These are phyloP conservation scores for Pseudobourletiella spinata DNA, from an alignment of 1,140 invertebrate species.

Conservation along the genomic window DNA sequence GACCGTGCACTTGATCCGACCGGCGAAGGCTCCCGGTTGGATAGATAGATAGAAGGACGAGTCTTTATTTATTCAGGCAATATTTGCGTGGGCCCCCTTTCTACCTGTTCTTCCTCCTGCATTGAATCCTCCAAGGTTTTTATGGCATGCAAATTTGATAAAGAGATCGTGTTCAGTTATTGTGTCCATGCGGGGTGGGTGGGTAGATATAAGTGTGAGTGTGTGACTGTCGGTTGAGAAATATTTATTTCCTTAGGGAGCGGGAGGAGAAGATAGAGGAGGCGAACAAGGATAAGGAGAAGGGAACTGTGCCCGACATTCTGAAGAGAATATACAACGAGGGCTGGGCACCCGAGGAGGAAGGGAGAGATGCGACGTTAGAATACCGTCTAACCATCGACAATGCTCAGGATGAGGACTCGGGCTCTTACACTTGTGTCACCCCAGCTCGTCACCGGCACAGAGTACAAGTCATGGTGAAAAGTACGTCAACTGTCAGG, in stretches of 20 bases:
- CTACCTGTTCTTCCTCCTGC: too few species aligned
- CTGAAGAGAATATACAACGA: conserved; percentile 63
- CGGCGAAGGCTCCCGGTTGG: too few species aligned
- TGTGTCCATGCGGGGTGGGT: too few species aligned
- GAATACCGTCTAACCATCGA: conserved; percentile 73
- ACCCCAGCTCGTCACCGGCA: conserved; percentile 70
- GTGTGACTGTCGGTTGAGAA: too few species aligned
- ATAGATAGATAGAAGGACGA: too few species aligned
- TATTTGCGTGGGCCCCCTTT: too few species aligned
- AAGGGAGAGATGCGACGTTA: conserved; percentile 64
- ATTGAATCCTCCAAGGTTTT: too few species aligned
- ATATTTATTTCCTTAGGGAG: background rate
- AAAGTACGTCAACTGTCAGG: conserved; percentile 12
- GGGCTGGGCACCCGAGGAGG: conserved; percentile 61
- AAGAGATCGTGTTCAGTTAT: too few species aligned
- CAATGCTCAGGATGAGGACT: conserved; percentile 66
- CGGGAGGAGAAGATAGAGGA: background rate
- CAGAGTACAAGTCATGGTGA: conserved; percentile 64
- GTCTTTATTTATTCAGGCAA: too few species aligned
- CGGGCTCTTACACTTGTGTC: conserved; percentile 67
- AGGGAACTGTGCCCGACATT: conserved; percentile 71
- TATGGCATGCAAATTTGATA: too few species aligned
- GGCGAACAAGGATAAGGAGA: conserved; percentile 53
- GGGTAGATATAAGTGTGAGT: too few species aligned
- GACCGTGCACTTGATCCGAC: too few species aligned